Percentiles rank a stretch among this genome's conserved stretches.
Conservation (phyloP, 1,140 invertebrate species). For the Cepaea nemoralis region DNA sequence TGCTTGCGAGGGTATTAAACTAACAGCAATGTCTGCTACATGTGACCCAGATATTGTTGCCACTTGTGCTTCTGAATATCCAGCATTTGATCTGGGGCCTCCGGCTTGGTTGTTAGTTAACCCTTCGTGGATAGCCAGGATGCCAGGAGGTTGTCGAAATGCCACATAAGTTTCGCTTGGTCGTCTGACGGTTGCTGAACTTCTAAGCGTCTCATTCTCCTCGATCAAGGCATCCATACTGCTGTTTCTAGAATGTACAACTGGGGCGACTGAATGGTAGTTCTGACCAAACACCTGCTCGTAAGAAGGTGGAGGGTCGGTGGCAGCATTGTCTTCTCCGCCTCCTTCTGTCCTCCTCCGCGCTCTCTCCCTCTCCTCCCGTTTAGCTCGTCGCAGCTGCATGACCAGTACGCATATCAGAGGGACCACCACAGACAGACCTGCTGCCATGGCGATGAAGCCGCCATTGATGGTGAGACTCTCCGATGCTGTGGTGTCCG, state of each 20-base stretch:
- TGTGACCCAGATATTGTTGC: constrained; percentile 3
- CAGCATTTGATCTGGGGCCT: background rate
- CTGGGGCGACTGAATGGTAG: background rate
- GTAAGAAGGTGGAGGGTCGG: constrained; percentile 43
- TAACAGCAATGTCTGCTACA: background rate
- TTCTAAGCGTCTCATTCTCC: background rate
- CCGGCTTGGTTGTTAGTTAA: too few species aligned
- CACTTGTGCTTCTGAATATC: background rate
- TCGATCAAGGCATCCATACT: constrained; percentile 18
- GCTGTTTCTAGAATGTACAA: constrained; percentile 6
- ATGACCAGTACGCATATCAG: constrained; percentile 47
- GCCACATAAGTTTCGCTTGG: background rate
- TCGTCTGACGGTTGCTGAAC: background rate
- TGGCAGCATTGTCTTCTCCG: background rate
- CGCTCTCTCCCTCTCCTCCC: constrained; percentile 38
- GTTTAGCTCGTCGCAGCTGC: constrained; percentile 43
- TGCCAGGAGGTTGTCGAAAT: background rate
- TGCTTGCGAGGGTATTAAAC: background rate
- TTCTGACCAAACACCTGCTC: constrained; percentile 44
- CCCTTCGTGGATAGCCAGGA: too few species aligned
- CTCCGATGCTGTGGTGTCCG: background rate
- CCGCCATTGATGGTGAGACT: constrained; percentile 42
- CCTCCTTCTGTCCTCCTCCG: background rate
- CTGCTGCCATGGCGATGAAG: constrained; percentile 48
- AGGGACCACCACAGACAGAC: constrained; percentile 45